phyloP scores from a whole-genome alignment of 2,888 invertebrate species.

The Piscicola geometra region DNA sequence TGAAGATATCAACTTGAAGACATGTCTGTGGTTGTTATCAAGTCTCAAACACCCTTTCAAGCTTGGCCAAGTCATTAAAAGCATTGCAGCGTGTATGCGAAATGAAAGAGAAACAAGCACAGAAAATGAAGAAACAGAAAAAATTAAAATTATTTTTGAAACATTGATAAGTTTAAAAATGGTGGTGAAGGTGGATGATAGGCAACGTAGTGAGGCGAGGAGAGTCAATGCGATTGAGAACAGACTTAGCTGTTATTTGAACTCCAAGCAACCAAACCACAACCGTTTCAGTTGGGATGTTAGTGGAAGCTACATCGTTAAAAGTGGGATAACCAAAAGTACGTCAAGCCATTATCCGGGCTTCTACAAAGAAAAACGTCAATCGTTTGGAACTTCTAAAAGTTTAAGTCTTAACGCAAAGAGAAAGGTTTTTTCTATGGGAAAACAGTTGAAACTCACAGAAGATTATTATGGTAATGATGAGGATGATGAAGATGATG shows the following conservation, averaged over 20 bases:
- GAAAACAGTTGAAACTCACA: no score
- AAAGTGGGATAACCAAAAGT: no score
- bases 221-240: background rate
- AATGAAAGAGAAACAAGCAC: background rate
- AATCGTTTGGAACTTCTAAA: background rate
- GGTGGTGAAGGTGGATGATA: background rate
- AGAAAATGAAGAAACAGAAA: background rate
- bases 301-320: no score
- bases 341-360: background rate
- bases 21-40: background rate
- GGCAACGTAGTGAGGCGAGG: background rate
- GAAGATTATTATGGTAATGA: no score
- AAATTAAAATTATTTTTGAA: background rate
- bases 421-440: background rate
- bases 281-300: no score
- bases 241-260: background rate
- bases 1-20: background rate
- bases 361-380: background rate
- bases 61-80: background rate
- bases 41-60: background rate
- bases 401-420: background rate
- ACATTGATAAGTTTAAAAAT: background rate
- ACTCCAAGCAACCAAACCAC: background rate
- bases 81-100: background rate
- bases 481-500: no score